Evolutionary conservation across 1,140 invertebrate genomes (phyloP), one percentile per base, ranked within the genome.

Genomic region (Lepidurus couesii): DNA sequence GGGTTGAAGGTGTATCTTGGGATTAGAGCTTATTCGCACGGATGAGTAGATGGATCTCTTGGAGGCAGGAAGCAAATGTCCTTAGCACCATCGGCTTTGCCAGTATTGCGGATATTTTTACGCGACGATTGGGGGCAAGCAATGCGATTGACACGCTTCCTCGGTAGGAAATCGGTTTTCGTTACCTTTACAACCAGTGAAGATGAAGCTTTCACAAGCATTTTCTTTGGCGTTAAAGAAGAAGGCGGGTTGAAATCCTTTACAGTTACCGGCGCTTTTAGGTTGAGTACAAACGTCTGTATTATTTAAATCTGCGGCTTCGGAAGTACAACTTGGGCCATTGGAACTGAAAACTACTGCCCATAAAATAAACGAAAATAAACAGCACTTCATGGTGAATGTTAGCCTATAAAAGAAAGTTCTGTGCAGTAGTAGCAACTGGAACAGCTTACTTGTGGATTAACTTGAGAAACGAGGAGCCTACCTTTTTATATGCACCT

Each of bases 101-200:
- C 42, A 24, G 44, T 77, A 8, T 44, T 53, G 6, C 44, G 76
- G 34, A 34, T 34, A 34, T 34, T 3, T 34, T 34, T 4, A 34
- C 34, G 34, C 34, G 4, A 34, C n/a, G 47, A 6, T 26, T 13
- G n/a, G 10, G 53, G 53, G 26, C 75, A 45, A 65, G 76, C 82
- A 82, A 77, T 45, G 77, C 34, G 16, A 7, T 34, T 47, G 73
- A 65, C 81, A 82, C 0, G 34, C 26, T 44, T 75, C 74, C 79
- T 80, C 76, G 10, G 53, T 80, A n/a, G n/a, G 24, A 74, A 81
- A 82, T 42, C 80, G 78, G 74, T 82, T 82, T 34, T 65, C 74
- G 9, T 80, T 82, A 21, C 78, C 81, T 13, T 77, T 53, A 78
- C 82, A 83, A 9, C 82, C 82, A 10, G 74, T 75, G 44, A 80